Evolutionary conservation across 2,888 invertebrate genomes (phyloP).

Genomic region (Spatulosminthurus flaviceps): DNA sequence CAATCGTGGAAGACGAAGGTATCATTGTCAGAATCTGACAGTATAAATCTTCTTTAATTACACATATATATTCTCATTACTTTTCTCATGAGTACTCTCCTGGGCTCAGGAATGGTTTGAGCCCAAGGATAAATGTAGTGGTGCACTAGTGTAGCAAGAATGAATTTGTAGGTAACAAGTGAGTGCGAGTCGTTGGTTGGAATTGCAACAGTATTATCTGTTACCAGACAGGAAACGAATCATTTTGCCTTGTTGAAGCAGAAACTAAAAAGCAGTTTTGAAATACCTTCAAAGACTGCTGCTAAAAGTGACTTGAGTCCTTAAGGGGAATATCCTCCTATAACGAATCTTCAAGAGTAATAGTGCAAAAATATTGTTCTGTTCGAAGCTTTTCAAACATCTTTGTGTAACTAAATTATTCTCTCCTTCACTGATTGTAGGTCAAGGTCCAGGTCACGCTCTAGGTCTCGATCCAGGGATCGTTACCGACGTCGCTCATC

Average conservation of each 20-base stretch:
- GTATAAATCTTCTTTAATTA: conserved; percentile 7
- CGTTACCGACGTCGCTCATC: conserved; percentile 52
- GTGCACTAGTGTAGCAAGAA: conserved; percentile 48
- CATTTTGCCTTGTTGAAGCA: conserved; percentile 46
- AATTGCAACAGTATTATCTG: conserved; percentile 48
- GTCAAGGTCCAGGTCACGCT: conserved; percentile 59
- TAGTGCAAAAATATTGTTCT: conserved; percentile 47
- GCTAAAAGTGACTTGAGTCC: conserved; percentile 37
- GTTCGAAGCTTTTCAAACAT: not conserved
- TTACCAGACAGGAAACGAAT: conserved; percentile 44
- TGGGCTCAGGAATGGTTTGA: conserved; percentile 20
- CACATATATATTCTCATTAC: conserved; percentile 12
- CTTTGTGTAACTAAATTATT: not conserved
- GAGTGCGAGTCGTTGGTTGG: conserved; percentile 52
- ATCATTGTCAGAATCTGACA: conserved; percentile 28
- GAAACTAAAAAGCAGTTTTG: conserved; percentile 45
- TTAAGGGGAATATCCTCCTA: conserved; percentile 41
- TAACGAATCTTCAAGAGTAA: conserved; percentile 40
- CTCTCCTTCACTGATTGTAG: conserved; percentile 26
- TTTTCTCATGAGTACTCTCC: not conserved
- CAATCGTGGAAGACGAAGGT: conserved; percentile 48
- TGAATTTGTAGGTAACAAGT: conserved; percentile 54
- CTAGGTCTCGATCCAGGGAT: conserved; percentile 55
- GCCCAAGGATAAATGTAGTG: conserved; percentile 38
- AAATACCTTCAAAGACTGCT: conserved; percentile 39